These are phyloP conservation scores for Sinocyclocheilus maitianheensis DNA, from an alignment of 2,113 vertebrate species.

Conservation along the genomic window DNA sequence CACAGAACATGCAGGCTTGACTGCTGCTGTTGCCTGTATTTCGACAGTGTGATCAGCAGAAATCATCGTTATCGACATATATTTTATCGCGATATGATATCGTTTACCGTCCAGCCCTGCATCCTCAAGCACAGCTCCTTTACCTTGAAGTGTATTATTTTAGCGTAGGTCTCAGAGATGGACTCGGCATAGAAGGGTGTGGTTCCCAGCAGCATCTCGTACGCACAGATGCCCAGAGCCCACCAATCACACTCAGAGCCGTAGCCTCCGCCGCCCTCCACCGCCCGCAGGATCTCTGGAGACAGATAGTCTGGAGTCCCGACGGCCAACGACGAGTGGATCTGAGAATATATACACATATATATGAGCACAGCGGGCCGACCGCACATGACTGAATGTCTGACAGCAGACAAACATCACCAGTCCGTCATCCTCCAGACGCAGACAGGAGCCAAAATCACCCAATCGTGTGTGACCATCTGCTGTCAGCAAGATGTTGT, in stretches of 20 bases:
- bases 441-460: slow-evolving; percentile 86
- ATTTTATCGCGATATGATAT: too few species aligned
- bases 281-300: slow-evolving; percentile 84
- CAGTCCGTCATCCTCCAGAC: slow-evolving; percentile 78
- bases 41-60: too few species aligned
- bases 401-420: slow-evolving; percentile 64
- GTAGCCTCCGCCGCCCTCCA: slow-evolving; percentile 77
- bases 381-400: background rate
- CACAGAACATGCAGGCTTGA: too few species aligned
- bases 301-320: slow-evolving; percentile 89
- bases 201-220: slow-evolving; percentile 85
- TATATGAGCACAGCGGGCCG: background rate
- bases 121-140: too few species aligned
- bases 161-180: slow-evolving; percentile 83
- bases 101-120: too few species aligned
- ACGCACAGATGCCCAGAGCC: slow-evolving; percentile 85
- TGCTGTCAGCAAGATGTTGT: slow-evolving; percentile 84
- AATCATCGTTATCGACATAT: too few species aligned
- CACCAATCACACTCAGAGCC: slow-evolving; percentile 90
- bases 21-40: too few species aligned
- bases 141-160: slow-evolving; percentile 81
- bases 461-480: slow-evolving; percentile 83
- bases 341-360: slow-evolving; percentile 63
- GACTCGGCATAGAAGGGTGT: slow-evolving; percentile 86
- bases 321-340: slow-evolving; percentile 80